Conservation (phyloP, 2,113 vertebrate species). For the Nothobranchius furzeri region DNA sequence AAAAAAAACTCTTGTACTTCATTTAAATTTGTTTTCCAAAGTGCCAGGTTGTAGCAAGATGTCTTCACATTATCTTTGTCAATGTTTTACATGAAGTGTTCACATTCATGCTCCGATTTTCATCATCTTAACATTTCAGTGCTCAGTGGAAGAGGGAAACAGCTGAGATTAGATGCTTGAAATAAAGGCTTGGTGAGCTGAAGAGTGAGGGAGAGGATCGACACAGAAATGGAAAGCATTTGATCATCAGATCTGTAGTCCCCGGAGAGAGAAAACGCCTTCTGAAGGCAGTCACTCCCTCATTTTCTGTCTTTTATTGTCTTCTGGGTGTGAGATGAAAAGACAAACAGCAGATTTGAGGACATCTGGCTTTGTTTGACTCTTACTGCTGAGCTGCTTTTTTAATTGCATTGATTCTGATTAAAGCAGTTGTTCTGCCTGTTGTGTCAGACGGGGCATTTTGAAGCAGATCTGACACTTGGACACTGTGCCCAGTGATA, state of each 20-base stretch:
- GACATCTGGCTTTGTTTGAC: conserved; percentile 10
- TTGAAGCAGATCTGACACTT: conserved; percentile 28
- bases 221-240: conserved; percentile 54
- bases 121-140: neutral
- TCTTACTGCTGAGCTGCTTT: conserved; percentile 10
- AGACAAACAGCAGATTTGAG: conserved; percentile 18
- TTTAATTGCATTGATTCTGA: conserved; percentile 7
- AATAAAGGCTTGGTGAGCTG: conserved; percentile 15
- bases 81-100: neutral
- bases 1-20: no score
- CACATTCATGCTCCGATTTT: neutral
- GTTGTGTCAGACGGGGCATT: conserved; percentile 3
- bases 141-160: conserved; percentile 34
- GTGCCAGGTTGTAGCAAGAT: no score
- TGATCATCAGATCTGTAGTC: conserved; percentile 63
- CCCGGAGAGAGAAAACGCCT: conserved; percentile 60
- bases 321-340: conserved; percentile 24
- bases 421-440: conserved; percentile 9
- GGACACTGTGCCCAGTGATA: conserved; percentile 7
- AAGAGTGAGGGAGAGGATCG: conserved; percentile 26
- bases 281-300: conserved; percentile 55
- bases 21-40: no score
- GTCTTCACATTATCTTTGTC: no score
- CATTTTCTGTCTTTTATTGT: conserved; percentile 51
- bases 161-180: conserved; percentile 30